Conservation (phyloP, 92 coral and sea anemone genomes). For the Parazoanthus atlanticus region DNA sequence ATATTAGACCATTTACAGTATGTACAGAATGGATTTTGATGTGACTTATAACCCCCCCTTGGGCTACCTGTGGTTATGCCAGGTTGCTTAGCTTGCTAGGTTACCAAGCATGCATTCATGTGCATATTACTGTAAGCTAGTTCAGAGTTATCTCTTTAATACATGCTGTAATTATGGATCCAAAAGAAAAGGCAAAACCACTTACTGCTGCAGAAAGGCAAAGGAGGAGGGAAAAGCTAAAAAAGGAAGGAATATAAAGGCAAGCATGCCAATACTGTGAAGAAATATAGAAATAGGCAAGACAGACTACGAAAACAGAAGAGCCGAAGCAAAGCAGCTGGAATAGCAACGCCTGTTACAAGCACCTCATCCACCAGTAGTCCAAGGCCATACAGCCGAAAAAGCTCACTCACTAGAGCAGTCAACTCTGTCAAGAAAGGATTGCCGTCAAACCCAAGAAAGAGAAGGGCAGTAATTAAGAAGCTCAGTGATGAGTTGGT, state of each 20-base stretch:
- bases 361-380: slow-evolving; percentile 26
- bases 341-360: slow-evolving; percentile 24
- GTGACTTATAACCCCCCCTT: slow-evolving; percentile 28
- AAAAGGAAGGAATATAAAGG: slow-evolving; percentile 52
- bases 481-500: slow-evolving; percentile 50
- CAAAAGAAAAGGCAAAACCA: slow-evolving; percentile 50
- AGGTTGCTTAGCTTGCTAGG: slow-evolving; percentile 43
- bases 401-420: slow-evolving; percentile 43
- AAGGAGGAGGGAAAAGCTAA: slow-evolving; percentile 52
- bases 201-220: slow-evolving; percentile 55
- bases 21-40: slow-evolving; percentile 12
- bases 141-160: slow-evolving; percentile 35
- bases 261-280: slow-evolving; percentile 40
- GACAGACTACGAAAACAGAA: slow-evolving; percentile 53
- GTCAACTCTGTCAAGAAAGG: slow-evolving; percentile 44
- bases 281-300: too few relatives aligned
- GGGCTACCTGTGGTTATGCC: slow-evolving; percentile 45
- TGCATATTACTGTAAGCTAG: slow-evolving; percentile 22
- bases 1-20: neutral
- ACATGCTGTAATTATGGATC: slow-evolving; percentile 41
- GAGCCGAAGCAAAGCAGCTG: slow-evolving; percentile 48
- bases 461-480: slow-evolving; percentile 38
- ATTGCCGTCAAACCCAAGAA: slow-evolving; percentile 51
- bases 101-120: slow-evolving; percentile 26
- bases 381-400: too few relatives aligned